Conservation (phyloP, 2,113 vertebrate species). For the Phodopus roborovskii region DNA sequence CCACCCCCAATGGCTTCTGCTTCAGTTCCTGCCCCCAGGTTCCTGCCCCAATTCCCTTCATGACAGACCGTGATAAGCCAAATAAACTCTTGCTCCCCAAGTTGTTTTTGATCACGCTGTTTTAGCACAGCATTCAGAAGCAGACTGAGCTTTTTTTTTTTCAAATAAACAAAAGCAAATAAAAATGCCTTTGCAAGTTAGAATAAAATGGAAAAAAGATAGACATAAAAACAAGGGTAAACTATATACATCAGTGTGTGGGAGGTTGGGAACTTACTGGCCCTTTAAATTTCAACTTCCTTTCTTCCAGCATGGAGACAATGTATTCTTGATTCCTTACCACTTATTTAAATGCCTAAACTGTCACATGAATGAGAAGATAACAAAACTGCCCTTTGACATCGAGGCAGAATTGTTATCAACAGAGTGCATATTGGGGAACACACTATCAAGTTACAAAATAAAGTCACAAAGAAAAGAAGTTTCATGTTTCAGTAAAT, state of each 20-base stretch:
- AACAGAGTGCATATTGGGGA: not conserved
- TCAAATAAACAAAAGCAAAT: not conserved
- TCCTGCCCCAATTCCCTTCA: not conserved
- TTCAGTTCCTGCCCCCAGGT: not conserved
- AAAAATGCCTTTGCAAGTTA: not conserved
- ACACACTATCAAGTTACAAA: not conserved
- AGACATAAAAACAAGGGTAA: not conserved
- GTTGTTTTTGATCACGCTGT: not conserved
- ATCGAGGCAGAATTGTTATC: not conserved
- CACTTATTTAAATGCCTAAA: not conserved
- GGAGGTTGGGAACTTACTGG: not conserved
- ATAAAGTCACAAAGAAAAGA: not conserved
- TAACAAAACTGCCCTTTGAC: not conserved
- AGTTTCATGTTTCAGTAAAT: not conserved
- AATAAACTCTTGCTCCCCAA: not conserved
- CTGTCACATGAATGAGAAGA: not conserved
- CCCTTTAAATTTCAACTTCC: not conserved
- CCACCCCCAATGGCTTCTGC: not conserved
- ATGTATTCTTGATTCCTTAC: not conserved
- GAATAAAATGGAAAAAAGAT: not conserved
- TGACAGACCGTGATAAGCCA: not conserved
- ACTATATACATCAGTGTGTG: accelerated
- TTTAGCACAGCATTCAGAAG: not conserved
- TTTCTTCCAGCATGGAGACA: not conserved
- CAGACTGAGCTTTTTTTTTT: not conserved